Evolutionary conservation across 2,888 invertebrate genomes (phyloP).

Genomic region (Eupithecia abbreviata): DNA sequence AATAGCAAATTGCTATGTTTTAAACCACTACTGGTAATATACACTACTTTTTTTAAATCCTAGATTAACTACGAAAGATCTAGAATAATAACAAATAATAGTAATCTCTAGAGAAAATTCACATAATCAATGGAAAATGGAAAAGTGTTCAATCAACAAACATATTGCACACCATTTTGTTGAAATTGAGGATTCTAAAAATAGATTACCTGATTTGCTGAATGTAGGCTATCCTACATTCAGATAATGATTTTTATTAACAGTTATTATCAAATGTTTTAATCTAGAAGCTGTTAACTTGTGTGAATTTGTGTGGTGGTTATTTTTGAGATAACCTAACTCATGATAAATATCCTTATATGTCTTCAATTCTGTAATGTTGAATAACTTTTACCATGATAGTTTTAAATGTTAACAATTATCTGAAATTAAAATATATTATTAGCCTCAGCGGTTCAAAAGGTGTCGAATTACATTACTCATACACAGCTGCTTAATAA

Average conservation of each 20-base stretch:
- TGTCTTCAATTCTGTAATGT: background rate
- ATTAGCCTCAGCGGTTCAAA: background rate
- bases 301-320: background rate
- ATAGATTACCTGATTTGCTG: background rate
- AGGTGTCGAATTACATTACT: background rate
- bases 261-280: constrained; percentile 9
- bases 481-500: background rate
- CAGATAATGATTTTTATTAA: too few species aligned
- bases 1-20: too few species aligned
- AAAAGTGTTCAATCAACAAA: background rate
- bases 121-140: background rate
- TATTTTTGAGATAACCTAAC: background rate
- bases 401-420: background rate
- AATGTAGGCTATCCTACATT: background rate
- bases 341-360: background rate
- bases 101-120: background rate
- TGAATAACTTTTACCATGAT: background rate
- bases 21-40: too few species aligned
- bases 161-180: background rate
- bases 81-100: too few species aligned
- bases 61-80: too few species aligned
- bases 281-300: constrained; percentile 15
- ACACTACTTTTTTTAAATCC: too few species aligned
- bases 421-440: background rate
- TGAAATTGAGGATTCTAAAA: background rate